Percentiles rank a stretch among this genome's conserved stretches.
Evolutionary conservation across 2,113 vertebrate genomes (phyloP).

Genomic region (Nycticryphes semicollaris): DNA sequence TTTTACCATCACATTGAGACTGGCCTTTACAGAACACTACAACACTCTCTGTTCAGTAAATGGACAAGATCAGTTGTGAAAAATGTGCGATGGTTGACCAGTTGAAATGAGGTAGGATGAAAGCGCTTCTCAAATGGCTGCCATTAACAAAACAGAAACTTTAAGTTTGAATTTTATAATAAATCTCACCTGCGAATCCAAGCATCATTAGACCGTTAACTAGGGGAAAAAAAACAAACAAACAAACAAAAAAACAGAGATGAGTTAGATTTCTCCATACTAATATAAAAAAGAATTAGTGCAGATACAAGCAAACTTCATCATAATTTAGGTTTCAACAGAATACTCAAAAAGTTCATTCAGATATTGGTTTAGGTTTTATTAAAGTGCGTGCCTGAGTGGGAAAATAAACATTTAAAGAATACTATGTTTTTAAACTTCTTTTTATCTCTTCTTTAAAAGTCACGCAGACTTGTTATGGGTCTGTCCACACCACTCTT

Average conservation of each 20-base stretch:
- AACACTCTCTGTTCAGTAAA: not conserved
- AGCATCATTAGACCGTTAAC: constrained; percentile 56
- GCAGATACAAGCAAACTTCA: not conserved
- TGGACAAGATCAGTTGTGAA: not conserved
- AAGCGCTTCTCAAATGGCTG: not conserved
- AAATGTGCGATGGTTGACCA: not conserved
- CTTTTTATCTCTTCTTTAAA: not conserved
- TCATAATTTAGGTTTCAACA: not conserved
- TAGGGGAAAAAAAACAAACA: not conserved
- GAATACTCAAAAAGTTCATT: not conserved
- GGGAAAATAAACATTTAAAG: not conserved
- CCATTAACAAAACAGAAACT: not conserved
- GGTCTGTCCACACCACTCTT: not conserved
- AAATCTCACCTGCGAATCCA: constrained; percentile 64
- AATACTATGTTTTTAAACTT: not conserved
- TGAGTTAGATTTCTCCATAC: not conserved
- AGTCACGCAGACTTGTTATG: not conserved
- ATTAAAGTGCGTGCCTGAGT: not conserved
- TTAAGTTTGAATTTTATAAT: not conserved
- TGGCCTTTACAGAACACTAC: not conserved
- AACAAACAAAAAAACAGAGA: not conserved
- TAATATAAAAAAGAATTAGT: not conserved
- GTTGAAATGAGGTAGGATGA: not conserved
- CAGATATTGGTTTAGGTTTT: not conserved
- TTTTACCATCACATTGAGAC: not conserved